A percentile compares a stretch with the other conserved stretches of the same genome.
Evolutionary conservation across 1,140 invertebrate species (phyloP).

Genomic region (Limonius californicus): DNA sequence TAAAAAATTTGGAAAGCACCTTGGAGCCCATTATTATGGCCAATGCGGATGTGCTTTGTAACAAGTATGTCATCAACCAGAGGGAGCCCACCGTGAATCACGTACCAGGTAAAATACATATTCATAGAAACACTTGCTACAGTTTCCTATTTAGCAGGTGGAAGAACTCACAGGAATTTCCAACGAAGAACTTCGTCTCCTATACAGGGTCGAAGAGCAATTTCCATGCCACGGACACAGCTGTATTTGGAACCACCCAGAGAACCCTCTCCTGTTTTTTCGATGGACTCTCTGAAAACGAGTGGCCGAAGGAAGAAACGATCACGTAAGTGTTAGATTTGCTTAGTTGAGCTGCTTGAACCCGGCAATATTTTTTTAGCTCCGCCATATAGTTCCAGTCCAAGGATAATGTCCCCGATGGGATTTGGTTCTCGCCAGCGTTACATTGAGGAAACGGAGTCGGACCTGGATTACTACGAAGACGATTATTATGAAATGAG

Average conservation of each 20-base stretch:
- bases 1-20: conserved; percentile 36
- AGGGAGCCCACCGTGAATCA: conserved; percentile 44
- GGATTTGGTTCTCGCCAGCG: conserved; percentile 60
- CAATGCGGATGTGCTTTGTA: conserved; percentile 63
- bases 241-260: background rate
- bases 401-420: conserved; percentile 65
- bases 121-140: background rate
- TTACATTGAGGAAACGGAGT: conserved; percentile 50
- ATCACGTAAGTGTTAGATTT: background rate
- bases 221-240: conserved; percentile 31
- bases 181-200: conserved; percentile 2
- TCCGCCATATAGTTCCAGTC: conserved; percentile 49
- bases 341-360: too few relatives aligned
- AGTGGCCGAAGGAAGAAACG: conserved; percentile 34
- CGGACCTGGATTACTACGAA: conserved; percentile 50
- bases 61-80: conserved; percentile 65
- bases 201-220: conserved; percentile 26
- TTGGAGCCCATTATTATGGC: conserved; percentile 43
- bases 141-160: conserved; percentile 4
- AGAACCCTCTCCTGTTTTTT: background rate
- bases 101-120: background rate
- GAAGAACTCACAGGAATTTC: conserved; percentile 5
- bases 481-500: conserved; percentile 44
- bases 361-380: conserved; percentile 40
- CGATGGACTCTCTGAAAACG: conserved; percentile 35